Conservation (phyloP, 2,113 vertebrate species). For the Psophia crepitans region DNA sequence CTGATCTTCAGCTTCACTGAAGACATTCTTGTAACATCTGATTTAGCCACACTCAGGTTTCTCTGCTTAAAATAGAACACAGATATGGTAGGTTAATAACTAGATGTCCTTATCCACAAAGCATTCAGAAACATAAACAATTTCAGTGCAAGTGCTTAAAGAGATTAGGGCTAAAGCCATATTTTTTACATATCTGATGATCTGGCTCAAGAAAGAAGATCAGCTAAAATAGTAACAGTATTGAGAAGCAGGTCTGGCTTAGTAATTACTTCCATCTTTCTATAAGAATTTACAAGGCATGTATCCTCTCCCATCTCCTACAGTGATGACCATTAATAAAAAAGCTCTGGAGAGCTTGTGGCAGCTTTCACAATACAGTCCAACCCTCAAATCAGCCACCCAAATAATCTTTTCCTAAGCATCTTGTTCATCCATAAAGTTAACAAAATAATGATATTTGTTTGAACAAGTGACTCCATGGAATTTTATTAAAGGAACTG, state of each 20-base stretch:
- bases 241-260: neutral
- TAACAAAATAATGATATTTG: neutral
- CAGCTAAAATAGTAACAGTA: neutral
- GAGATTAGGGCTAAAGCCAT: neutral
- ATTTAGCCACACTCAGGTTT: neutral
- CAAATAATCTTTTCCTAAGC: neutral
- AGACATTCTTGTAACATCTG: neutral
- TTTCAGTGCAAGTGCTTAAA: neutral
- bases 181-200: neutral
- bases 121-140: neutral
- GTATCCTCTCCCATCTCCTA: neutral
- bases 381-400: neutral
- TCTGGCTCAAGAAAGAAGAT: neutral
- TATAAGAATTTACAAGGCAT: neutral
- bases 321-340: neutral
- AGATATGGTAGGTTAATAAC: neutral
- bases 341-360: neutral
- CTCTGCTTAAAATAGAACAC: neutral
- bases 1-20: neutral
- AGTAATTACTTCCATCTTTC: neutral
- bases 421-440: neutral
- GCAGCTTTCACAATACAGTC: neutral
- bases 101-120: neutral
- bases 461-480: neutral
- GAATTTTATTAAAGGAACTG: neutral